Percentiles rank a stretch among this genome's conserved stretches.
Conservation (phyloP, 2,113 vertebrate genomes). For the Seriola dumerili region DNA sequence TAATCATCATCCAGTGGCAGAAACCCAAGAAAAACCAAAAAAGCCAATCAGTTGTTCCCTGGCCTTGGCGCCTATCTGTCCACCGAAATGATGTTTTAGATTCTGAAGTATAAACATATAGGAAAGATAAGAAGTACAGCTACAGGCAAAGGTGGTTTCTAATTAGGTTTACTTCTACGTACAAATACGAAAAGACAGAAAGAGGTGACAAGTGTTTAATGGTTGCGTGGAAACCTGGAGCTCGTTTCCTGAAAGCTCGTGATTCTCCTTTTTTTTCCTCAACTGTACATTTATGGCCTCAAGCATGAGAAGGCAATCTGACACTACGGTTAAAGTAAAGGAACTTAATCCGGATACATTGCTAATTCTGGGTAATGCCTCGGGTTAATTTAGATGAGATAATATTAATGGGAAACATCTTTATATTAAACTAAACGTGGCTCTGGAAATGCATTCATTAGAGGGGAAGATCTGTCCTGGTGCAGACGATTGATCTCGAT, state of each 20-base stretch:
- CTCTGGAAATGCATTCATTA: background rate
- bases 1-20: background rate
- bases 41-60: background rate
- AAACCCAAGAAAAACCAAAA: background rate
- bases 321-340: background rate
- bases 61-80: background rate
- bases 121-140: background rate
- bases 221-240: slow-evolving; percentile 25
- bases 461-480: background rate
- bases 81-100: background rate
- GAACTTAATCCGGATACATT: background rate
- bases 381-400: background rate
- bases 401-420: slow-evolving; percentile 15
- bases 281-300: background rate
- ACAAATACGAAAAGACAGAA: background rate
- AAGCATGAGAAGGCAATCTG: background rate
- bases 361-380: background rate
- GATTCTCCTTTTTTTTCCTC: background rate
- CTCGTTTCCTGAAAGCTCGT: slow-evolving; percentile 12
- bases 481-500: background rate
- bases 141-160: background rate
- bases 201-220: background rate
- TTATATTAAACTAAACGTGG: background rate
- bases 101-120: background rate
- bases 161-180: background rate